Conservation (phyloP, 53 echinoderm and acorn worm genomes). For the Stichopus horrens region DNA sequence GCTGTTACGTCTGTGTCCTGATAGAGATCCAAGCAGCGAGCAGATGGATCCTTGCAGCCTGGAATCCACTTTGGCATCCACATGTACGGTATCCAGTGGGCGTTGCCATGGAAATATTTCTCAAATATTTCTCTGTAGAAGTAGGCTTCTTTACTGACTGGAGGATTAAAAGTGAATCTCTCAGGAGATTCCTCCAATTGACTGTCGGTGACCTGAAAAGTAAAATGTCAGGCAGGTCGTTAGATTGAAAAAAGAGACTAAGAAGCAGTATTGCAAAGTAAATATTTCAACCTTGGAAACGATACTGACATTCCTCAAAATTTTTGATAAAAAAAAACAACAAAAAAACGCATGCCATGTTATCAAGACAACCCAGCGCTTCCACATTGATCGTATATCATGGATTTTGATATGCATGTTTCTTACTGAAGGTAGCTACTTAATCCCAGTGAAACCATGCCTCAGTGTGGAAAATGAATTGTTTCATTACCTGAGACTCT, state of each 20-base stretch:
- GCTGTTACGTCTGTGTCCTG: slow-evolving; percentile 71
- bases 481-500: slow-evolving; percentile 60
- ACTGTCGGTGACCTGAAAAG: slow-evolving; percentile 71
- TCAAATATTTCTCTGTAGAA: slow-evolving; percentile 94
- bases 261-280: too few species aligned
- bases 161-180: slow-evolving; percentile 81
- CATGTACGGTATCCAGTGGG: slow-evolving; percentile 88
- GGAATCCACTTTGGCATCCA: slow-evolving; percentile 96
- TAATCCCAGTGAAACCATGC: too few species aligned
- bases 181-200: slow-evolving; percentile 78
- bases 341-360: too few species aligned
- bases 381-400: too few species aligned
- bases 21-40: slow-evolving; percentile 85
- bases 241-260: too few species aligned
- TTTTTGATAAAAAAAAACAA: too few species aligned
- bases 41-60: slow-evolving; percentile 78
- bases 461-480: neutral
- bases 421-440: too few species aligned
- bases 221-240: neutral
- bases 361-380: too few species aligned
- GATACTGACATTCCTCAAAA: too few species aligned
- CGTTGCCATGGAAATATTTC: slow-evolving; percentile 70
- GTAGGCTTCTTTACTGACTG: slow-evolving; percentile 82
- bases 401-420: too few species aligned
- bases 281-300: too few species aligned